These are phyloP conservation scores for Hyperopisus bebe DNA, from an alignment of 2,113 vertebrate species.

Conservation along the genomic window DNA sequence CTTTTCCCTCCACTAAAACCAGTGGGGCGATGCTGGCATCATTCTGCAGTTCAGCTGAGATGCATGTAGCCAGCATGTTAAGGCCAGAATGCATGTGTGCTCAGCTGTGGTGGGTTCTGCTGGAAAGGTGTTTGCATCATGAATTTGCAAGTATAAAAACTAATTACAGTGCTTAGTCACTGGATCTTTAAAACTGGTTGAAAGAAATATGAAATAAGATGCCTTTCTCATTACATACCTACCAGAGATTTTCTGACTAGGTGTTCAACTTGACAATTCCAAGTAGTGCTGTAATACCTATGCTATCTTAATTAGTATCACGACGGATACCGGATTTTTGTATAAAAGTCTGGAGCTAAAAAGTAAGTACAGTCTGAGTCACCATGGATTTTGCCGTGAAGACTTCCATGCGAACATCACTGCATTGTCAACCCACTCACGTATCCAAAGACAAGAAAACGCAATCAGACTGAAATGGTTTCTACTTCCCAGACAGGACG, in stretches of 20 bases:
- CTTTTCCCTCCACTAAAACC: conserved; percentile 25
- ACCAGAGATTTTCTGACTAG: not conserved
- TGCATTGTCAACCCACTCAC: not conserved
- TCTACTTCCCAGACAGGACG: not conserved
- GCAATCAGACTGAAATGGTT: not conserved
- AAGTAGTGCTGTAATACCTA: not conserved
- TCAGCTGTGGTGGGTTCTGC: not conserved
- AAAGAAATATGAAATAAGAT: not conserved
- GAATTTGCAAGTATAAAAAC: not conserved
- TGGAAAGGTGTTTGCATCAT: not conserved
- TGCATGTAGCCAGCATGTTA: not conserved
- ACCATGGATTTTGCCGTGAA: not conserved
- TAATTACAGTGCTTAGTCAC: not conserved
- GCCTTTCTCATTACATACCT: not conserved
- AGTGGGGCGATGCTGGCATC: not conserved
- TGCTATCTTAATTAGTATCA: not conserved
- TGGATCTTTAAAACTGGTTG: not conserved
- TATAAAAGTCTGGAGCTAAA: not conserved
- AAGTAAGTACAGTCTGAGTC: not conserved
- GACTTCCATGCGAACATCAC: not conserved
- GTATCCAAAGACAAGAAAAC: not conserved
- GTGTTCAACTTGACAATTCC: not conserved
- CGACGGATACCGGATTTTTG: not conserved
- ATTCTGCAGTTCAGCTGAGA: not conserved
- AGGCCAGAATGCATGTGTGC: not conserved